phyloP scores from a whole-genome alignment of 37 sponge, comb jelly and placozoan species.

The Halisarca cf. caerulea region DNA sequence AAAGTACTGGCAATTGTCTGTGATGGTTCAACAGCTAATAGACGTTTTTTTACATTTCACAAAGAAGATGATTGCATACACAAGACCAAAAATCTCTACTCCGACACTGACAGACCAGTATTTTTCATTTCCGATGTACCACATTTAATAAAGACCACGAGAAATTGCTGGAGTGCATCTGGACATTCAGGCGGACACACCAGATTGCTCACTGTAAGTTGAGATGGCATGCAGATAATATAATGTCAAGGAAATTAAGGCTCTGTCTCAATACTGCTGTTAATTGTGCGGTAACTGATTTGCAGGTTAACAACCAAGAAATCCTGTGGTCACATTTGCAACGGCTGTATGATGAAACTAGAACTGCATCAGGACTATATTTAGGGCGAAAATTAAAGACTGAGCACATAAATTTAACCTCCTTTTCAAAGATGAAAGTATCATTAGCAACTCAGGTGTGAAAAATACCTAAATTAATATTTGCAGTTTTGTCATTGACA shows the following conservation, averaged over 20 bases:
- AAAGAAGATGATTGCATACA: neutral
- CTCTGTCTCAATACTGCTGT: too few species aligned
- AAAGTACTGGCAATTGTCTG: neutral
- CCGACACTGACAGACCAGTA: neutral
- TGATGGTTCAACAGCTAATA: conserved; percentile 18
- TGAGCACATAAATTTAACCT: neutral
- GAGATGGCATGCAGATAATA: too few species aligned
- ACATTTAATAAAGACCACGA: neutral
- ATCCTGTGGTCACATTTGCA: conserved; percentile 8
- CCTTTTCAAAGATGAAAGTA: neutral
- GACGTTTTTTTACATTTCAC: neutral
- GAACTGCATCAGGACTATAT: neutral
- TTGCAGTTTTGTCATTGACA: neutral
- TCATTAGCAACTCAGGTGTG: neutral
- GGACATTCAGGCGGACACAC: conserved; percentile 1
- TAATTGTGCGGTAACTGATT: neutral
- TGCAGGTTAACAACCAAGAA: neutral
- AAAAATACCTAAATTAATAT: neutral
- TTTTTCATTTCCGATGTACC: conserved; percentile 3
- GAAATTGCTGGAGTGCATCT: neutral
- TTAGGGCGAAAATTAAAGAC: neutral
- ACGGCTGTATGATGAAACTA: neutral
- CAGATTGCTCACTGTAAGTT: neutral
- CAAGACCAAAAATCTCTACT: neutral
- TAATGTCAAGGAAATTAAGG: too few species aligned